A percentile compares a stretch with the other conserved stretches of the same genome.
Conservation (phyloP, 2,888 invertebrate genomes). For the Serripes groenlandicus region DNA sequence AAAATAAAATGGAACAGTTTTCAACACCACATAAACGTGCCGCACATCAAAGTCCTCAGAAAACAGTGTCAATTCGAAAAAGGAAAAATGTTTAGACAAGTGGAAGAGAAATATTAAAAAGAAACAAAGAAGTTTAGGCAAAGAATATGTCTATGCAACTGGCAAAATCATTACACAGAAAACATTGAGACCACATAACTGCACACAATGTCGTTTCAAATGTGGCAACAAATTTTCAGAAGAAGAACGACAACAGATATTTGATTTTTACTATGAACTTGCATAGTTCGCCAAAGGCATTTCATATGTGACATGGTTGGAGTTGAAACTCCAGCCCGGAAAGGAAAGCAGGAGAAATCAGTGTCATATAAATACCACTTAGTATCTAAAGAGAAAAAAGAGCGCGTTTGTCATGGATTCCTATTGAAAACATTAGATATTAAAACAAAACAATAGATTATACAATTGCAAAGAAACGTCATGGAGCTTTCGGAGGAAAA, state of each 20-base stretch:
- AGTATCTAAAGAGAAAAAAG: neutral
- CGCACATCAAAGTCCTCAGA: conserved; percentile 11
- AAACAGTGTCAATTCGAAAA: neutral
- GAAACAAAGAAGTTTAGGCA: neutral
- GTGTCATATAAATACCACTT: neutral
- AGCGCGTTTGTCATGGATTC: conserved; percentile 15
- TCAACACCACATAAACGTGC: conserved; percentile 21
- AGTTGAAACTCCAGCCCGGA: neutral
- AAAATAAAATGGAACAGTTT: no score
- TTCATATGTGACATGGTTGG: conserved; percentile 18
- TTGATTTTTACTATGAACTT: conserved; percentile 4
- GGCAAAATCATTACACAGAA: conserved; percentile 11
- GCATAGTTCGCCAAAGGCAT: conserved; percentile 16
- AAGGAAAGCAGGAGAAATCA: neutral
- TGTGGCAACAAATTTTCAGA: conserved; percentile 15
- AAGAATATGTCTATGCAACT: neutral
- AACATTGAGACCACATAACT: conserved; percentile 15
- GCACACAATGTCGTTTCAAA: conserved; percentile 25
- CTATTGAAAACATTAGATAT: conserved; percentile 21
- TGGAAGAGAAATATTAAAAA: conserved; percentile 21
- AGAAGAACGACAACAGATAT: conserved; percentile 9
- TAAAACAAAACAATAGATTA: conserved; percentile 11
- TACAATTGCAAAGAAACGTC: conserved; percentile 16
- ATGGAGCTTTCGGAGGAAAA: neutral
- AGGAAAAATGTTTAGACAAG: neutral